Conservation (phyloP, 1,140 invertebrate species). For the Colletes latitarsis region DNA sequence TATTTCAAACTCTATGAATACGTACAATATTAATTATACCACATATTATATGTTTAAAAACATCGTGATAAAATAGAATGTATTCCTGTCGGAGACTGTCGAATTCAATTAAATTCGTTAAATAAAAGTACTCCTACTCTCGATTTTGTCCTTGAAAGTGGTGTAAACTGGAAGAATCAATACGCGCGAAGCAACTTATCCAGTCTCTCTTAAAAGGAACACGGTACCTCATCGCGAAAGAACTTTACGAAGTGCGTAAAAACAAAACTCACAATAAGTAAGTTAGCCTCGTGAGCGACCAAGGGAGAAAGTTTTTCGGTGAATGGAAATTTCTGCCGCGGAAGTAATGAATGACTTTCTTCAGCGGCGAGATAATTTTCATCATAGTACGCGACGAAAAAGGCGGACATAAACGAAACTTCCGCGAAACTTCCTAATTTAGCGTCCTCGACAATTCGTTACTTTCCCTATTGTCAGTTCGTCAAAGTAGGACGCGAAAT, state of each 20-base stretch:
- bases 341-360: neutral
- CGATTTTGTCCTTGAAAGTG: too few species aligned
- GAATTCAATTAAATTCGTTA: too few species aligned
- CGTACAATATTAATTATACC: too few species aligned
- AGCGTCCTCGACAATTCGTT: neutral
- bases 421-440: conserved; percentile 3
- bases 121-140: neutral
- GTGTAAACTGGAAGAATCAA: neutral
- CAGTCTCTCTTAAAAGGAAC: neutral
- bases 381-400: neutral
- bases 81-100: too few species aligned
- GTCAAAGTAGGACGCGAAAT: neutral
- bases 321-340: conserved; percentile 1
- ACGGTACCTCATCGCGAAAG: too few species aligned
- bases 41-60: too few species aligned
- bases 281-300: conserved; percentile 10
- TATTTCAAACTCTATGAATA: too few species aligned
- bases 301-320: neutral
- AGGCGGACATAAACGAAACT: neutral
- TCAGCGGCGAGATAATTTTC: conserved; percentile 15
- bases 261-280: neutral
- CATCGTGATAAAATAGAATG: too few species aligned
- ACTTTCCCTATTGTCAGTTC: neutral
- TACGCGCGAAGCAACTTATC: neutral
- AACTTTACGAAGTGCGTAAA: neutral